Evolutionary conservation across 2,888 invertebrate genomes (phyloP), one percentile per base, ranked within the genome.

Genomic region (Euzetes globulus): DNA sequence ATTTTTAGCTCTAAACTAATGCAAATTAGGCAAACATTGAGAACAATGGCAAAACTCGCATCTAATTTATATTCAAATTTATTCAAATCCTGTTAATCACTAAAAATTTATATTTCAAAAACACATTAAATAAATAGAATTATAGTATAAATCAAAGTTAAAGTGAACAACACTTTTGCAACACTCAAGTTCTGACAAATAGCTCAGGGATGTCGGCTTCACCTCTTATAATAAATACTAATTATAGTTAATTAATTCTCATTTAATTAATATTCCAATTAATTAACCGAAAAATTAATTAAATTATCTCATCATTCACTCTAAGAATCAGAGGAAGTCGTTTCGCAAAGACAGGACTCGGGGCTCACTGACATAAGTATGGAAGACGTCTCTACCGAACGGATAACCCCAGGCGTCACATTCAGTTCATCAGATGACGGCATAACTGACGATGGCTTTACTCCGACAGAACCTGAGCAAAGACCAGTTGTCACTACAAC

Each of bases 351-450:
- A 17, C 25, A 45, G 17, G 70, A 70, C 45, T 25, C 45, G 15
- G 25, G 25, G 1, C 25, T 70, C 5, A 70, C 70, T 11, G 70
- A 47, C 22, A 47, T 45, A n/a, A 13, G 15, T 45, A 45, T 47
- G 47, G 70, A 70, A 22, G 70, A 70, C 37, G 70, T 70, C 15
- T 70, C 70, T 11, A 70, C 70, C 25, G 70, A 70, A 37, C 4
- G 47, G 1, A 11, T 65, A 13, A n/a, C 17, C 2, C 65, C 65
- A 1, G 45, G 25, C 25, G 70, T 70, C 6, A 47, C 37, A 0
- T 37, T 65, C 41, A 13, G 41, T 22, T 65, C 65, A 1, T n/a
- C 37, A 7, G 37, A 65, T 19, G 65, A 65, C 9, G 29, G 4
- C 22, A 65, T 15, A n/a, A n/a, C 47, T 47, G 70, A 70, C 25